phyloP scores from a whole-genome alignment of 2,797 vertebrate genomes.

The Rhinogobio ventralis region DNA sequence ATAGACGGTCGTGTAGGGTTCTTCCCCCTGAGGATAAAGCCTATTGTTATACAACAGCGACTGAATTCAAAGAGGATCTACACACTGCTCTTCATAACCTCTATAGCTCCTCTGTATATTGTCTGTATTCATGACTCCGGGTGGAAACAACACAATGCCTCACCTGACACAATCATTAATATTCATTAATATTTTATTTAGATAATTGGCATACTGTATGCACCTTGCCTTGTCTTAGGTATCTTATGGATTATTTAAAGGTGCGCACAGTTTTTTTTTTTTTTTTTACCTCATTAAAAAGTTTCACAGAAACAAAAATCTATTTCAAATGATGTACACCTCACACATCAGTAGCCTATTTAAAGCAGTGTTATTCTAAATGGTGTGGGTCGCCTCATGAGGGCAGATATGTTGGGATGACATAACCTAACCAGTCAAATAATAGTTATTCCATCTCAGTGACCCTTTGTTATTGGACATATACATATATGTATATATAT shows the following conservation, averaged over 20 bases:
- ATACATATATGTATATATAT: no score
- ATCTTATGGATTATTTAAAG: neutral
- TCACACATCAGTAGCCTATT: neutral
- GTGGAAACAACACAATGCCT: neutral
- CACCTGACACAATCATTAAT: constrained; percentile 2
- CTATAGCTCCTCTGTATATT: neutral
- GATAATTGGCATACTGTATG: neutral
- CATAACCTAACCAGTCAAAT: neutral
- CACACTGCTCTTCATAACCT: constrained; percentile 2
- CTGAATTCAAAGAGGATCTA: constrained; percentile 17
- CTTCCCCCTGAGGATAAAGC: constrained; percentile 37
- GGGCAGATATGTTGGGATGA: neutral
- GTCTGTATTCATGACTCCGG: neutral
- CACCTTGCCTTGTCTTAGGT: neutral
- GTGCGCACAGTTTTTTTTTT: neutral
- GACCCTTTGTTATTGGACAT: no score
- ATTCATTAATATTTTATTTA: neutral
- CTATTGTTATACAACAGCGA: constrained; percentile 39
- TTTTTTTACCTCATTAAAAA: no score
- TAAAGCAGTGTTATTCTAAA: neutral
- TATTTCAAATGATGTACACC: neutral
- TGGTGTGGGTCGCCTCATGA: neutral
- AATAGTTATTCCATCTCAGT: neutral
- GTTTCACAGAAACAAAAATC: neutral
- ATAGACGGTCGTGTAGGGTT: constrained; percentile 11